These are phyloP conservation scores for Philotrypesis tridentata DNA, from an alignment of 1,140 invertebrate species.

Conservation along the genomic window DNA sequence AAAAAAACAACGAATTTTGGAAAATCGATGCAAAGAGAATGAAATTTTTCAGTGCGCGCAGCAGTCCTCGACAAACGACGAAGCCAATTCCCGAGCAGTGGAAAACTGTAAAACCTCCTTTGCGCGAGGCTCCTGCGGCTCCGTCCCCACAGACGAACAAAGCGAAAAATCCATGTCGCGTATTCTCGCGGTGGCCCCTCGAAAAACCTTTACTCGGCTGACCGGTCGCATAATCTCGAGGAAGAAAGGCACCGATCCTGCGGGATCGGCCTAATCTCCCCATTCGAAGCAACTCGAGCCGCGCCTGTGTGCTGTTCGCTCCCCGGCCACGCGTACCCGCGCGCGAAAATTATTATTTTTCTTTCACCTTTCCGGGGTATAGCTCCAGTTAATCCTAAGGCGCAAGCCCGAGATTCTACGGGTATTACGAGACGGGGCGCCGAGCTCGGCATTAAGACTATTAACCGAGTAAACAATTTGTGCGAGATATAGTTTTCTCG, in stretches of 20 bases:
- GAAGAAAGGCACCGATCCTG: slow-evolving; percentile 31
- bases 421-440: slow-evolving; percentile 27
- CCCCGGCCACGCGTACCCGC: slow-evolving; percentile 42
- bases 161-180: slow-evolving; percentile 27
- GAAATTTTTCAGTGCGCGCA: not conserved
- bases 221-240: slow-evolving; percentile 33
- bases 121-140: not conserved
- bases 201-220: not conserved
- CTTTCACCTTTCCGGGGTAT: slow-evolving; percentile 28
- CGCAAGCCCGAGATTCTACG: slow-evolving; percentile 2
- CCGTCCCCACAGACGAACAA: not conserved
- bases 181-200: not conserved
- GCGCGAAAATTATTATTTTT: slow-evolving; percentile 51
- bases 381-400: slow-evolving; percentile 33
- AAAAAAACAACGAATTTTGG: not conserved
- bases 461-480: slow-evolving; percentile 50
- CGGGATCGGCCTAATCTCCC: slow-evolving; percentile 24
- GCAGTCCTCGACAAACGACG: not conserved
- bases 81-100: not conserved
- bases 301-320: not conserved
- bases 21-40: not conserved
- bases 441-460: slow-evolving; percentile 52
- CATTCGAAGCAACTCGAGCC: not conserved
- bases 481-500: slow-evolving; percentile 54
- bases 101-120: not conserved